Percentiles rank a stretch among this genome's conserved stretches.
Evolutionary conservation across 2,888 invertebrate species (phyloP).

Genomic region (Stenchaetothrips biformis): DNA sequence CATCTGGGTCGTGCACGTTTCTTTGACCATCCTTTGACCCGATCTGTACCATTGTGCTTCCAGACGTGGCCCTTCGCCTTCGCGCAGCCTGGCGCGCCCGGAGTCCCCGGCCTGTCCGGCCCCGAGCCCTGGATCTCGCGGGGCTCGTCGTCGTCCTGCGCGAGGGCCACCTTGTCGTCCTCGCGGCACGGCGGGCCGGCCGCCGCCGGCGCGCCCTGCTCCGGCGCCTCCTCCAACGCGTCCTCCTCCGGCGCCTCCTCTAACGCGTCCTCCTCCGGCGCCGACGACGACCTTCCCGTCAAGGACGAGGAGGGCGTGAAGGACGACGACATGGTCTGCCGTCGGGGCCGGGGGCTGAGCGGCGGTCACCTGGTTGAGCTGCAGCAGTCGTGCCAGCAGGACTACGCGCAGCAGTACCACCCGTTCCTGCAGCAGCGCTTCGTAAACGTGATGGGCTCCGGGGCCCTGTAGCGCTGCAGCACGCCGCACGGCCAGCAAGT

Average conservation of each 20-base stretch:
- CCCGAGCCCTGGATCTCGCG: conserved; percentile 14
- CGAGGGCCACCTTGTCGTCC: neutral
- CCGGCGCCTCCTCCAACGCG: neutral
- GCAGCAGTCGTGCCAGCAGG: neutral
- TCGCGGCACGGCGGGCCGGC: neutral
- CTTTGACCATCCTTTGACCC: too few relatives aligned
- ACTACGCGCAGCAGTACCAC: neutral
- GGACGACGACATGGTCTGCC: neutral
- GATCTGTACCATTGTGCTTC: neutral
- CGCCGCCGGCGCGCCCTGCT: neutral
- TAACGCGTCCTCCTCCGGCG: too few relatives aligned
- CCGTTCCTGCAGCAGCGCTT: conserved; percentile 7
- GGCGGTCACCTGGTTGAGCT: neutral
- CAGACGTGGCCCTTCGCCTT: conserved; percentile 16
- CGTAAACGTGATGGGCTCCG: neutral
- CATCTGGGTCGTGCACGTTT: too few relatives aligned
- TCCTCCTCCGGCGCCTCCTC: too few relatives aligned
- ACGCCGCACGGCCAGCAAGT: neutral
- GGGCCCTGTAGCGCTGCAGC: neutral
- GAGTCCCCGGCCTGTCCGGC: neutral
- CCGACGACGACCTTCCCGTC: neutral
- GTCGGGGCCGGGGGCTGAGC: neutral
- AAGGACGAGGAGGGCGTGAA: neutral
- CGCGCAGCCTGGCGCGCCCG: neutral
- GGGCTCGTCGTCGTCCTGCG: neutral